These are phyloP conservation scores for Carcina quercana DNA, from an alignment of 2,888 invertebrate genomes.

Conservation along the genomic window DNA sequence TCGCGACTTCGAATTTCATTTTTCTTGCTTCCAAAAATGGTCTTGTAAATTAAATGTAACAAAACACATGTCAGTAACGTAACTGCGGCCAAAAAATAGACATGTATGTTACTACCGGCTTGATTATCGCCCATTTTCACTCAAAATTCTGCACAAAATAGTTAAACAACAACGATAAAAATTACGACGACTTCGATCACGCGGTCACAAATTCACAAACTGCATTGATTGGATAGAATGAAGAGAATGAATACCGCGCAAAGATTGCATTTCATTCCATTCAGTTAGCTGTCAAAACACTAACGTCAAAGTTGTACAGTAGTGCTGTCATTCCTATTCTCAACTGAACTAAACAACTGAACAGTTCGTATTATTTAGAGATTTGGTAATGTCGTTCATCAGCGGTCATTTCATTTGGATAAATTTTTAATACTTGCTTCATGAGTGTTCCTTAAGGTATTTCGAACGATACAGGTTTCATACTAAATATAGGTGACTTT, in stretches of 20 bases:
- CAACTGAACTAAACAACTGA: too few species aligned
- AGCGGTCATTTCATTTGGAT: too few species aligned
- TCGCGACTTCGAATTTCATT: constrained; percentile 45
- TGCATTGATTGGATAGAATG: constrained; percentile 19
- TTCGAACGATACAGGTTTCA: too few species aligned
- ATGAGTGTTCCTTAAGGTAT: too few species aligned
- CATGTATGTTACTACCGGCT: constrained; percentile 47
- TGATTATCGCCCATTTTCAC: constrained; percentile 63
- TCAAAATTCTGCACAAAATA: constrained; percentile 40
- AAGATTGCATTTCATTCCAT: too few species aligned
- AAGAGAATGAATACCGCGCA: constrained; percentile 1
- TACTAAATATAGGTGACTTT: too few species aligned
- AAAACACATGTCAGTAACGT: constrained; percentile 48
- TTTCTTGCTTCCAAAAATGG: constrained; percentile 47
- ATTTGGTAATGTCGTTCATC: too few species aligned
- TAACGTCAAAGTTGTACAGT: too few species aligned
- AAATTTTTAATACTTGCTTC: too few species aligned
- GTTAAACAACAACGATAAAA: constrained; percentile 21
- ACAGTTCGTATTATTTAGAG: too few species aligned
- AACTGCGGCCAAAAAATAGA: constrained; percentile 39
- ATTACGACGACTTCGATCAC: constrained; percentile 45
- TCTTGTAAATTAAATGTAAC: constrained; percentile 54
- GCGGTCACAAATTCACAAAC: constrained; percentile 46
- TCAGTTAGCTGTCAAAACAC: too few species aligned
- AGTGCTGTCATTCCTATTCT: too few species aligned